These are phyloP conservation scores for Calameuta idolon DNA, from an alignment of 2,888 invertebrate genomes.

Conservation along the genomic window DNA sequence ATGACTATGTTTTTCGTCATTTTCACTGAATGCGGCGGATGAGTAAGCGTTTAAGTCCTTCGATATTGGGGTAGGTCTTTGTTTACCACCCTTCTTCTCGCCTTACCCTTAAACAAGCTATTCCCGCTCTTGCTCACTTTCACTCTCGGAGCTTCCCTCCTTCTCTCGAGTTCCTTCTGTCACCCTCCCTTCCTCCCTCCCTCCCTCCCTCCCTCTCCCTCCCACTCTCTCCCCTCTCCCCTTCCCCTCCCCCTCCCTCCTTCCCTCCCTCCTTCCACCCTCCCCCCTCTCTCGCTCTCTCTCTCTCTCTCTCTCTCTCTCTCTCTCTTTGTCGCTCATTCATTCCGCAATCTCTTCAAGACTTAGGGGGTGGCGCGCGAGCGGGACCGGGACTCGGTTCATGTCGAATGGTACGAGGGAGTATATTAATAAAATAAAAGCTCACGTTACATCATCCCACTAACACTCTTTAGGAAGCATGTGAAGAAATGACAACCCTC, in stretches of 20 bases:
- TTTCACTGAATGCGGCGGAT: neutral
- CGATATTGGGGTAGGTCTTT: neutral
- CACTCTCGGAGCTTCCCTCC: neutral
- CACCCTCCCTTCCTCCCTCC: neutral
- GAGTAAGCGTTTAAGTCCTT: neutral
- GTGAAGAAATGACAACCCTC: slow-evolving; percentile 30
- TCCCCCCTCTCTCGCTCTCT: too few relatives aligned
- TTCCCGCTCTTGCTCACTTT: slow-evolving; percentile 29
- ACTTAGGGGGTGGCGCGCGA: slow-evolving; percentile 35
- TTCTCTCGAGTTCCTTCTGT: slow-evolving; percentile 21
- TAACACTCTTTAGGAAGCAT: slow-evolving; percentile 36
- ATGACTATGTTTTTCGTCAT: neutral
- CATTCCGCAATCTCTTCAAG: slow-evolving; percentile 48
- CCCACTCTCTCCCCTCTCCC: too few relatives aligned
- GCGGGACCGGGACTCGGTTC: neutral
- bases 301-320: slow-evolving; percentile 7
- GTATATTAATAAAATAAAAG: slow-evolving; percentile 53
- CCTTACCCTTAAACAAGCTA: neutral
- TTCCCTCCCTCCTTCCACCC: too few relatives aligned
- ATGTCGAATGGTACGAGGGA: slow-evolving; percentile 26
- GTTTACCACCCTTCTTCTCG: neutral
- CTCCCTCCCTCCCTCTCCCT: slow-evolving; percentile 20
- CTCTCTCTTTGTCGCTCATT: slow-evolving; percentile 25
- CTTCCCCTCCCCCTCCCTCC: too few relatives aligned
- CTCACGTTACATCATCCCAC: slow-evolving; percentile 44